A percentile compares a stretch with the other conserved stretches of the same genome.
Conservation (phyloP, 64 coral and sea anemone genomes). For the Montipora capricornis region DNA sequence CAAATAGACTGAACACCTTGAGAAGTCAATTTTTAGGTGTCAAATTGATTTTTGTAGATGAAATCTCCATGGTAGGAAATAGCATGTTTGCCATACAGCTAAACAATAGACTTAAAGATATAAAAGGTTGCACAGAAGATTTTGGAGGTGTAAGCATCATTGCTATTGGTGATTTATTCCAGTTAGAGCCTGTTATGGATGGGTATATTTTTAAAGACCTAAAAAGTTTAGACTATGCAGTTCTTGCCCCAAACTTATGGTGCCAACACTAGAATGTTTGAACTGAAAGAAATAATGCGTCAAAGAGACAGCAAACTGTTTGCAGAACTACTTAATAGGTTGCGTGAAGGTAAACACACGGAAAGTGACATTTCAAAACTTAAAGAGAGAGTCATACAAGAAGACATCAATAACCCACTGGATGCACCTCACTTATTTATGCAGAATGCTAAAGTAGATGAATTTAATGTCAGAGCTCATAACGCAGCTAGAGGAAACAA, state of each 20-base stretch:
- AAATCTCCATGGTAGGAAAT: neutral
- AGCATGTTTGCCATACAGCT: too few species aligned
- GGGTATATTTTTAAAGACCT: slow-evolving; percentile 23
- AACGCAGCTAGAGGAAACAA: too few species aligned
- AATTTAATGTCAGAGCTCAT: too few species aligned
- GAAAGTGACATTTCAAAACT: neutral
- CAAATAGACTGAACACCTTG: slow-evolving; percentile 2
- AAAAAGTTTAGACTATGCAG: neutral
- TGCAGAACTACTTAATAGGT: neutral
- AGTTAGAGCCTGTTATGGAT: slow-evolving; percentile 5
- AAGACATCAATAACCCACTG: neutral
- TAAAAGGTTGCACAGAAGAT: neutral
- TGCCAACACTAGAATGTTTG: neutral
- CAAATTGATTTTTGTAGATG: neutral
- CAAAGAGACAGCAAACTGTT: slow-evolving; percentile 23
- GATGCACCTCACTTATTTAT: too few species aligned
- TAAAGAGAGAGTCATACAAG: neutral
- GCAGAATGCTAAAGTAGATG: too few species aligned
- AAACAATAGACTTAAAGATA: neutral
- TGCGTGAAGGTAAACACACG: neutral
- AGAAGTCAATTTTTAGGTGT: neutral
- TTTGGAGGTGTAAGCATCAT: slow-evolving; percentile 32
- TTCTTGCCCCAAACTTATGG: slow-evolving; percentile 4
- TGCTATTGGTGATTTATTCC: slow-evolving; percentile 34
- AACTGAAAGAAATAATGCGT: slow-evolving; percentile 9